These are phyloP conservation scores for Lacerta viridis DNA, from an alignment of 2,797 vertebrate species.

Conservation along the genomic window DNA sequence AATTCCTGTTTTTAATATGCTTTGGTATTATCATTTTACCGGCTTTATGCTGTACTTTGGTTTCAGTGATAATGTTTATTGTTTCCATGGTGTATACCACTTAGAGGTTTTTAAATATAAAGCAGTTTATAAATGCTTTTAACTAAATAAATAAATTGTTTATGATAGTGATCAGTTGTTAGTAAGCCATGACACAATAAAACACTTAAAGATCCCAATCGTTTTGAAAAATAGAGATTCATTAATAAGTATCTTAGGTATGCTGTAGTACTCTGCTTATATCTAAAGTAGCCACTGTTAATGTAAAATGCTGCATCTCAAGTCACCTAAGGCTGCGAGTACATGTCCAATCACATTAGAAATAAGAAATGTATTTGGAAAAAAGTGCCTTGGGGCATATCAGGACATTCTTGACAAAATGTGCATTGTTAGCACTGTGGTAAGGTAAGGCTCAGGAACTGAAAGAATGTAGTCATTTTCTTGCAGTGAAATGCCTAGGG, in stretches of 20 bases:
- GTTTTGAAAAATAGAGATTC: neutral
- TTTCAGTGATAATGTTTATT: too few species aligned
- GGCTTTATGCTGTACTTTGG: too few species aligned
- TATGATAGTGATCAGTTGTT: neutral
- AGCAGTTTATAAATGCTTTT: neutral
- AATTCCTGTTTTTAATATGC: too few species aligned
- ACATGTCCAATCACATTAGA: slow-evolving; percentile 9
- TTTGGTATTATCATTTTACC: too few species aligned
- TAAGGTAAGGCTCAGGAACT: accelerated
- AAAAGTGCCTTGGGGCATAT: neutral
- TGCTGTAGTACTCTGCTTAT: slow-evolving; percentile 26
- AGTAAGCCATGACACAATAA: neutral
- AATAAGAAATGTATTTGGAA: neutral
- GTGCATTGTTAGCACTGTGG: neutral
- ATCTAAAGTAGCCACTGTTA: accelerated
- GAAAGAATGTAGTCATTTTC: slow-evolving; percentile 6
- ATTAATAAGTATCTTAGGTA: neutral
- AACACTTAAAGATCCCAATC: neutral
- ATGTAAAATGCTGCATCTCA: accelerated
- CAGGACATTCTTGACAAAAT: slow-evolving; percentile 10
- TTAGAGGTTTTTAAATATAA: too few species aligned
- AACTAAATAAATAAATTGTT: neutral
- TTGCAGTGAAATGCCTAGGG: slow-evolving; percentile 1
- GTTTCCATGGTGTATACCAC: too few species aligned
- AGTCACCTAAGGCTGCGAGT: neutral